Conservation (phyloP, 2,797 vertebrate genomes). For the Onychomys torridus region DNA sequence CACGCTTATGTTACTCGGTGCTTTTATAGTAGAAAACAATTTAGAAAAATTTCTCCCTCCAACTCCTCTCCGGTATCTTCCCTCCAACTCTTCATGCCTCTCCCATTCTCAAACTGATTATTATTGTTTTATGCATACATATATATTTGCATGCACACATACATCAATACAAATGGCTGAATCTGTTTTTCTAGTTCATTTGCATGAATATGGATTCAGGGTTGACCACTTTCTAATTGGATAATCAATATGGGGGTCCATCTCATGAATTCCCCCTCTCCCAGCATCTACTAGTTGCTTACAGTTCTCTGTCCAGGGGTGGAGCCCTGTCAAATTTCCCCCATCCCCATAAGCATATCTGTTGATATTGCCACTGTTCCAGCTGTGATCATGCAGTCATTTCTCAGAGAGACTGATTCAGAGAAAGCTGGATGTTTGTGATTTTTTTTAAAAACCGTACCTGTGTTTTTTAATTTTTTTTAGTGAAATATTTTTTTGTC, state of each 20-base stretch:
- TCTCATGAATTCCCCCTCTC: not conserved
- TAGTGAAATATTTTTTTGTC: not conserved
- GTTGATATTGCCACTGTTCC: not conserved
- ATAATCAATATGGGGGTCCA: not conserved
- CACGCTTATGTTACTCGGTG: not conserved
- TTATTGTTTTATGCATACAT: not conserved
- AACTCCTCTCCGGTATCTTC: not conserved
- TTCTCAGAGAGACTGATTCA: not conserved
- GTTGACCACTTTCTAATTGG: not conserved
- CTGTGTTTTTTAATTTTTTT: not conserved
- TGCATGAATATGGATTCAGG: not conserved
- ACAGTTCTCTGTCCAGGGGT: not conserved
- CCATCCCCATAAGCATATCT: not conserved
- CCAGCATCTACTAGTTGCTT: not conserved
- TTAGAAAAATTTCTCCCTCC: no score
- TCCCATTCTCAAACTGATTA: not conserved
- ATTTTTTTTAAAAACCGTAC: not conserved
- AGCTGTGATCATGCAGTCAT: not conserved
- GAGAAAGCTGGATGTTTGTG: not conserved
- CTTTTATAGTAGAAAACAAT: not conserved
- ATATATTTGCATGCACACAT: not conserved
- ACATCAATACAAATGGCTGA: not conserved
- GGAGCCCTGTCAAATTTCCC: not conserved
- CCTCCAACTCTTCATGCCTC: not conserved
- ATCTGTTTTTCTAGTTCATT: not conserved